Conservation (phyloP, 2,113 vertebrate genomes). For the Brienomyrus brachyistius region DNA sequence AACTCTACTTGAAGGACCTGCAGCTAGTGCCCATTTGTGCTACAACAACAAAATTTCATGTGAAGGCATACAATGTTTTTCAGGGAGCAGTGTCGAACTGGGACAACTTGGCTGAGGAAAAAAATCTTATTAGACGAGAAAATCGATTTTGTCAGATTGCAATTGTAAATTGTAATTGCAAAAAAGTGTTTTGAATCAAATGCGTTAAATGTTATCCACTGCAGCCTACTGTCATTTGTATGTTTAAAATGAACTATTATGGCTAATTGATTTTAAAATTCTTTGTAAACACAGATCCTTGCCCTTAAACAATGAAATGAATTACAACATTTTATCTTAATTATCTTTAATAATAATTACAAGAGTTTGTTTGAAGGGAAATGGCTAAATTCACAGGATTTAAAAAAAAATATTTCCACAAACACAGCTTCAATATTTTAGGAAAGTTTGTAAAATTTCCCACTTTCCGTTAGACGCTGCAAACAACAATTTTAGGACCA, state of each 20-base stretch:
- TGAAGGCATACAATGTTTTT: not conserved
- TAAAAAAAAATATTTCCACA: not conserved
- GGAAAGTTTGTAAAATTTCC: not conserved
- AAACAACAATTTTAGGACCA: not conserved
- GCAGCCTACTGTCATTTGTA: not conserved
- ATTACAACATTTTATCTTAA: not conserved
- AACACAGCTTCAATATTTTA: not conserved
- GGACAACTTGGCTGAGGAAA: not conserved
- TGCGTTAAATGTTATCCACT: not conserved
- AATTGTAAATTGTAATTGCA: not conserved
- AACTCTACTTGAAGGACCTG: not conserved
- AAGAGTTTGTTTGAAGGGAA: not conserved
- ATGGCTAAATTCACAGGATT: not conserved
- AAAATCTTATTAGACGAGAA: not conserved
- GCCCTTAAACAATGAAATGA: not conserved
- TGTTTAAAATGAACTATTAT: not conserved
- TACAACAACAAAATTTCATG: not conserved
- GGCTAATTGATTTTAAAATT: not conserved
- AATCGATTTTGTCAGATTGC: not conserved
- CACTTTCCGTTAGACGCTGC: not conserved
- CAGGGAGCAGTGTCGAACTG: not conserved
- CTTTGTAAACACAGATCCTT: not conserved
- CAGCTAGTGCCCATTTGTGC: not conserved
- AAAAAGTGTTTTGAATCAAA: not conserved
- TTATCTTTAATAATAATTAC: conserved; percentile 4